Percentiles rank a stretch among this genome's conserved stretches.
These are phyloP conservation scores for Cyanoramphus novaezelandiae DNA, from an alignment of 2,113 vertebrate genomes.

Conservation along the genomic window DNA sequence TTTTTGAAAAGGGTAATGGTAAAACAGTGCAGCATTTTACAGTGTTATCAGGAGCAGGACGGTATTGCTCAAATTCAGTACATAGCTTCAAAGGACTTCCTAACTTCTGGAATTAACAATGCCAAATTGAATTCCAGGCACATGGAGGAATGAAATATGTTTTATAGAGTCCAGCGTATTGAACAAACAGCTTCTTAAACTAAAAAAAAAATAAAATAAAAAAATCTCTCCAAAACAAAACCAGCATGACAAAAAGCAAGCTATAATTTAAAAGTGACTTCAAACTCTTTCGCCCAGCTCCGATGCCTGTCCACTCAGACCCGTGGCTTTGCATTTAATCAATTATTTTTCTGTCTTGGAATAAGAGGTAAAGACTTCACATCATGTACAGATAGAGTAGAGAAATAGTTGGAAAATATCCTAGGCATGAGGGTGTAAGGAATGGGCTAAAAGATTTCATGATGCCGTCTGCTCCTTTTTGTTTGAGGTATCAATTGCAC, in stretches of 20 bases:
- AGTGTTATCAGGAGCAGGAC: background rate
- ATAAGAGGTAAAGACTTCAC: background rate
- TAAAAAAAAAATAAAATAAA: background rate
- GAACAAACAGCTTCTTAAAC: background rate
- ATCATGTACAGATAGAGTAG: background rate
- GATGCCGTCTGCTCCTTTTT: background rate
- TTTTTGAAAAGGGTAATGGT: background rate
- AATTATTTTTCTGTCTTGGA: background rate
- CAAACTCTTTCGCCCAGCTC: background rate
- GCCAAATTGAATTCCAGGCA: background rate
- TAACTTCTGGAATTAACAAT: background rate
- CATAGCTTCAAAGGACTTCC: background rate
- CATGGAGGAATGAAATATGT: background rate
- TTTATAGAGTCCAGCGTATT: background rate
- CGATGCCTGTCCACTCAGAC: background rate
- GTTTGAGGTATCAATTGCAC: background rate
- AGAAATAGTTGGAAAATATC: background rate
- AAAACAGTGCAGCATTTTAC: background rate
- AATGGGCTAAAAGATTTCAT: background rate
- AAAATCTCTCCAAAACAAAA: background rate
- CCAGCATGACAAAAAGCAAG: background rate
- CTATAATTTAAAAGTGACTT: background rate
- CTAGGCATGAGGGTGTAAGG: background rate
- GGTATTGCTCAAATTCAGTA: accelerated
- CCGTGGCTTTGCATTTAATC: background rate